A percentile compares a stretch with the other conserved stretches of the same genome.
Conservation (phyloP, 2,113 vertebrate species). For the Nettapus auritus region DNA sequence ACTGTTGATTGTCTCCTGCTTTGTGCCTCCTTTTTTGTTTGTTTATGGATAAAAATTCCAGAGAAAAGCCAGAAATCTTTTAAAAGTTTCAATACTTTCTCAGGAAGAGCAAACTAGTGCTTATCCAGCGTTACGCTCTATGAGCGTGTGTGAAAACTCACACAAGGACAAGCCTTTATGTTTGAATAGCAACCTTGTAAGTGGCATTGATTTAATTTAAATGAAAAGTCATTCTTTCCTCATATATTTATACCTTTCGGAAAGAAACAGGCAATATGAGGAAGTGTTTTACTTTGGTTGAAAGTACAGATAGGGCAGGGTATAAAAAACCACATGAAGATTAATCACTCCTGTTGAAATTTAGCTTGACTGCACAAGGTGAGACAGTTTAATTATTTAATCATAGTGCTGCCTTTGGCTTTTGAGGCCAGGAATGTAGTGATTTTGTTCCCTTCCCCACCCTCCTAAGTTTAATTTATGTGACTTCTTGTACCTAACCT, state of each 20-base stretch:
- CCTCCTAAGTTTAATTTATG: constrained; percentile 1
- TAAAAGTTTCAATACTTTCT: neutral
- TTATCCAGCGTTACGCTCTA: neutral
- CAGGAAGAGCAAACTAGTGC: neutral
- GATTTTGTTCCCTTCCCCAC: constrained; percentile 10
- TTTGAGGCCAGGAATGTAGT: constrained; percentile 16
- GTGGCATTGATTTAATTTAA: constrained; percentile 38
- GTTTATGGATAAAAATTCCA: neutral
- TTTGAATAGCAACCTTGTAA: constrained; percentile 2
- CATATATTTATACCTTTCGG: neutral
- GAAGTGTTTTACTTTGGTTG: constrained; percentile 47
- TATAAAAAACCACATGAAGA: constrained; percentile 64
- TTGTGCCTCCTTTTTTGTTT: neutral
- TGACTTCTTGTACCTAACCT: constrained; percentile 22
- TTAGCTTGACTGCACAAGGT: constrained; percentile 66
- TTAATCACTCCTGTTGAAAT: constrained; percentile 71
- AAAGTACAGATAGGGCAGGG: constrained; percentile 36
- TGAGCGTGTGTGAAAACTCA: neutral
- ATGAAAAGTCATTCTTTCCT: constrained; percentile 6
- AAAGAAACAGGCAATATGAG: neutral
- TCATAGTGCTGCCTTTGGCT: constrained; percentile 36
- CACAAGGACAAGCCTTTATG: neutral
- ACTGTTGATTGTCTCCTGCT: neutral
- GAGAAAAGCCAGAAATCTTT: neutral
- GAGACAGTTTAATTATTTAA: constrained; percentile 76